Percentiles rank a stretch among this genome's conserved stretches.
Conservation (phyloP, 2,888 invertebrate species). For the Agrilus mali region DNA sequence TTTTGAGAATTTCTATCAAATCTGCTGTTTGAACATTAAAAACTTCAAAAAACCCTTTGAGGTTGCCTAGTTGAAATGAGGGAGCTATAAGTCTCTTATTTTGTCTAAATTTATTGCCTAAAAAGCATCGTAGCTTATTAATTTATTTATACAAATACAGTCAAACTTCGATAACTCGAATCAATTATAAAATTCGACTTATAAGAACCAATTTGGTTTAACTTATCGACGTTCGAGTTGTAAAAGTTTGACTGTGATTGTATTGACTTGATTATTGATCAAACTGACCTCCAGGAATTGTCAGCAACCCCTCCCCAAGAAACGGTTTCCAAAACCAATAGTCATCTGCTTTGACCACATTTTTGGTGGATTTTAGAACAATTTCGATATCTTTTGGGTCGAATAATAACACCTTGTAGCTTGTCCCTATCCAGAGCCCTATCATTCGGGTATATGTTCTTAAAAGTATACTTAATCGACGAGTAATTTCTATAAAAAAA, state of each 20-base stretch:
- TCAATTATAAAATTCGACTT: too few relatives aligned
- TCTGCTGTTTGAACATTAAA: slow-evolving; percentile 15
- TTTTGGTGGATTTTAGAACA: slow-evolving; percentile 11
- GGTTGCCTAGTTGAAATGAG: slow-evolving; percentile 15
- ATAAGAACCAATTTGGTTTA: too few relatives aligned
- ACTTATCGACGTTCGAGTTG: too few relatives aligned
- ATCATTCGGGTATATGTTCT: slow-evolving; percentile 11
- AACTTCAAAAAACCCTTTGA: slow-evolving; percentile 15
- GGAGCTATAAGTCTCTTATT: slow-evolving; percentile 18
- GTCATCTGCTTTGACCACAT: slow-evolving; percentile 16
- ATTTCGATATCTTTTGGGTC: slow-evolving; percentile 17
- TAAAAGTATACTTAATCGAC: too few relatives aligned
- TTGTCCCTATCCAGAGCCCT: slow-evolving; percentile 17
- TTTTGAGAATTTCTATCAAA: slow-evolving; percentile 11
- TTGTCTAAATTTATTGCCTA: slow-evolving; percentile 15
- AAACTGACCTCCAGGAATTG: slow-evolving; percentile 13
- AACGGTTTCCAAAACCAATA: slow-evolving; percentile 16
- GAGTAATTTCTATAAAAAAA: too few relatives aligned
- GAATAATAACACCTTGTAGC: slow-evolving; percentile 14
- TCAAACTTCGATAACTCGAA: too few relatives aligned
- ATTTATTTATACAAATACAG: not conserved
- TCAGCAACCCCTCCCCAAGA: slow-evolving; percentile 17
- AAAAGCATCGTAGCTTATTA: too few relatives aligned
- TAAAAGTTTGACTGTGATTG: too few relatives aligned
- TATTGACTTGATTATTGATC: too few relatives aligned